A percentile compares a stretch with the other conserved stretches of the same genome.
Conservation (phyloP, 1,140 invertebrate species). For the Nebria ingens region DNA sequence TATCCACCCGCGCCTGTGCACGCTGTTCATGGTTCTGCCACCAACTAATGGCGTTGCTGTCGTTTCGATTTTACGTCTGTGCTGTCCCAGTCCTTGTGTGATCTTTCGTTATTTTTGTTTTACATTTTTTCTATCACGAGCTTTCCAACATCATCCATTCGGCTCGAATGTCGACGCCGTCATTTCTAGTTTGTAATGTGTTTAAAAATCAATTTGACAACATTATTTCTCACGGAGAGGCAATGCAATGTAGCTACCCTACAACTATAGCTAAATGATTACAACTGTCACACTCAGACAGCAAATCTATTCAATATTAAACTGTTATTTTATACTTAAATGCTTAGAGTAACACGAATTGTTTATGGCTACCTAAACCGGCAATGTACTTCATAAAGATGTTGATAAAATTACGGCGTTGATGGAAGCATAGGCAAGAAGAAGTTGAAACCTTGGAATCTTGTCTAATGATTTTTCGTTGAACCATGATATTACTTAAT, state of each 20-base stretch:
- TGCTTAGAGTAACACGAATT: no score
- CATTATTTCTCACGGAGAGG: not conserved
- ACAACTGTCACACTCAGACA: no score
- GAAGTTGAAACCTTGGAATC: not conserved
- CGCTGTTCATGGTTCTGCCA: not conserved
- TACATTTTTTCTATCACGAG: not conserved
- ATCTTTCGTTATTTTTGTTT: conserved; percentile 1
- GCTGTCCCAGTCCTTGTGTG: not conserved
- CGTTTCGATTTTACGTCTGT: conserved; percentile 8
- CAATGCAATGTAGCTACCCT: no score
- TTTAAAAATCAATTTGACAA: conserved; percentile 10
- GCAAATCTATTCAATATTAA: no score
- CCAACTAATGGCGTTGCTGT: conserved; percentile 3
- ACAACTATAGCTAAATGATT: no score
- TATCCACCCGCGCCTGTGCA: not conserved
- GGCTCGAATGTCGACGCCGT: not conserved
- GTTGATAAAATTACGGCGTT: no score
- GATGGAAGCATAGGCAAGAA: not conserved
- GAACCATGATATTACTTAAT: conserved; percentile 5
- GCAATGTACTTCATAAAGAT: no score
- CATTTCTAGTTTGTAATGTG: conserved; percentile 7
- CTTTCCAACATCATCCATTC: not conserved
- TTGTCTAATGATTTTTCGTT: conserved; percentile 2
- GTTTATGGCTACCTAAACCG: no score
- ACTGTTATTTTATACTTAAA: no score